These are phyloP conservation scores for Alectura lathami DNA, from an alignment of 2,113 vertebrate genomes.

Conservation along the genomic window DNA sequence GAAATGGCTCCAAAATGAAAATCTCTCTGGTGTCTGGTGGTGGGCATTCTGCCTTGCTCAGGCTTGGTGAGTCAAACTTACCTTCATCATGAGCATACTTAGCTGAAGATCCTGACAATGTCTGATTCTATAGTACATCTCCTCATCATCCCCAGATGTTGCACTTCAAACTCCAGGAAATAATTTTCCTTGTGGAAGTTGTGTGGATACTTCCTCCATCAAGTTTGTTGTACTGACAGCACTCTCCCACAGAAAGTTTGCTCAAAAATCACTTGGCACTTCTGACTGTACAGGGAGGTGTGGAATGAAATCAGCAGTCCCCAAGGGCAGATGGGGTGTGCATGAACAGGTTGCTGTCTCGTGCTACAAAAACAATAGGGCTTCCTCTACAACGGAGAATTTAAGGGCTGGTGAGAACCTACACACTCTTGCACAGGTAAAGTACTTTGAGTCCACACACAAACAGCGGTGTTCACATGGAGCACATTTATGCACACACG, in stretches of 20 bases:
- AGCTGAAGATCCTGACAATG: not conserved
- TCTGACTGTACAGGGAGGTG: not conserved
- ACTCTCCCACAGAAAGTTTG: not conserved
- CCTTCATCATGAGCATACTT: not conserved
- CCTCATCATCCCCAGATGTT: not conserved
- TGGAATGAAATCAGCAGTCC: not conserved
- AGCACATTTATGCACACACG: fast-evolving
- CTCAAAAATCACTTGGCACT: not conserved
- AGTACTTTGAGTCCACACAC: not conserved
- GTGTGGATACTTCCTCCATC: not conserved
- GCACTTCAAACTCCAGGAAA: not conserved
- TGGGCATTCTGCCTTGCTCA: fast-evolving
- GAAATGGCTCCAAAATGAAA: not conserved
- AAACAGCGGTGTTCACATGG: fast-evolving
- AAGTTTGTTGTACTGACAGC: not conserved
- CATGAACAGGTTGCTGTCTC: not conserved
- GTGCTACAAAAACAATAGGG: not conserved
- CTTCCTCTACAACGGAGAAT: not conserved
- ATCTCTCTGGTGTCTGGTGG: not conserved
- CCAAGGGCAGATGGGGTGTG: not conserved
- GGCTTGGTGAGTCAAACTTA: not conserved
- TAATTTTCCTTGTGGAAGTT: fast-evolving
- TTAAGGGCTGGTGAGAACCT: not conserved
- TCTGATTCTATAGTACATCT: not conserved
- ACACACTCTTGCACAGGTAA: not conserved